Percentiles rank a stretch among this genome's conserved stretches.
These are phyloP conservation scores for Passer montanus DNA, from an alignment of 2,113 vertebrate genomes.

Conservation along the genomic window DNA sequence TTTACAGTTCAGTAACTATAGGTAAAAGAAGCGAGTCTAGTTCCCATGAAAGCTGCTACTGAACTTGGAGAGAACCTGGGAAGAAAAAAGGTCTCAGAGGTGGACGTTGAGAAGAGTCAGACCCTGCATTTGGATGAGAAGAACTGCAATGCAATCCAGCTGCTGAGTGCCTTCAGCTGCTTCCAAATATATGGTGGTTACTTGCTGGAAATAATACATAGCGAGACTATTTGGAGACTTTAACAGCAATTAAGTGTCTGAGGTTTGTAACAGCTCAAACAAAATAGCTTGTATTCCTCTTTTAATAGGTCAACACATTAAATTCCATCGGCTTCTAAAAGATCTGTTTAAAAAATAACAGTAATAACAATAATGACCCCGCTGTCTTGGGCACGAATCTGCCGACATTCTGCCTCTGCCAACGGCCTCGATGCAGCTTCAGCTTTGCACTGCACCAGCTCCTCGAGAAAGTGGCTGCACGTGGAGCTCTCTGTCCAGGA, in stretches of 20 bases:
- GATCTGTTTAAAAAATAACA: slow-evolving; percentile 50
- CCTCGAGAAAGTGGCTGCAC: neutral
- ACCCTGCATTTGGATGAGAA: slow-evolving; percentile 55
- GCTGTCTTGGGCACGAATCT: neutral
- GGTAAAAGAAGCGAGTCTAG: slow-evolving; percentile 72
- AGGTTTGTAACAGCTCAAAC: slow-evolving; percentile 52
- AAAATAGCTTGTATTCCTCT: slow-evolving; percentile 36
- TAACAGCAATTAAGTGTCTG: slow-evolving; percentile 35
- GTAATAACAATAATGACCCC: neutral
- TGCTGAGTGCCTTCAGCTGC: slow-evolving; percentile 30
- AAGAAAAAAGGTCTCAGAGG: slow-evolving; percentile 13
- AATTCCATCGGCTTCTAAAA: slow-evolving; percentile 43
- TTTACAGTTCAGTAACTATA: slow-evolving; percentile 84
- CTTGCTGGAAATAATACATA: slow-evolving; percentile 15
- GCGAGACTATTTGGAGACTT: slow-evolving; percentile 22
- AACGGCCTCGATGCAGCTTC: neutral
- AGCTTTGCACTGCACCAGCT: neutral
- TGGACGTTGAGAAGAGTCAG: slow-evolving; percentile 47
- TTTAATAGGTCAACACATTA: slow-evolving; percentile 25
- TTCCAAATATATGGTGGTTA: slow-evolving; percentile 3
- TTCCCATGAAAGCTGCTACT: slow-evolving; percentile 65
- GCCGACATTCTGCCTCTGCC: neutral
- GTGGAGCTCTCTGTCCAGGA: neutral
- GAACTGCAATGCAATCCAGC: slow-evolving; percentile 15
- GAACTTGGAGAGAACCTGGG: slow-evolving; percentile 49